These are phyloP conservation scores for Priocnemis perturbator DNA, from an alignment of 2,888 invertebrate species.

Conservation along the genomic window DNA sequence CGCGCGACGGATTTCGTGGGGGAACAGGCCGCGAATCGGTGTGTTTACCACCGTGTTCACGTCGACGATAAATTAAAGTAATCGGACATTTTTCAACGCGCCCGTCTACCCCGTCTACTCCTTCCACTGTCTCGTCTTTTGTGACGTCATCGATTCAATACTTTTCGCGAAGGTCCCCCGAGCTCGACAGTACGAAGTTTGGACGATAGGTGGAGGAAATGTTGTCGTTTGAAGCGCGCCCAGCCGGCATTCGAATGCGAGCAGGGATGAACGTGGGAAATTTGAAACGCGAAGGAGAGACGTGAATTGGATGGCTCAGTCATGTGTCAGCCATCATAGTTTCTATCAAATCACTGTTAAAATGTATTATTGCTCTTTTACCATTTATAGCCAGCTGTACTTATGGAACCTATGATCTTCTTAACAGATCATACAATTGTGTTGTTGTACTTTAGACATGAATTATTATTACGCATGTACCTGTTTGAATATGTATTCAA, in stretches of 20 bases:
- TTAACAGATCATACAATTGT: neutral
- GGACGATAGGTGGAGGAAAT: constrained; percentile 49
- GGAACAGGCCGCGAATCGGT: no score
- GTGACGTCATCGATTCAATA: constrained; percentile 75
- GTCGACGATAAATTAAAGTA: constrained; percentile 65
- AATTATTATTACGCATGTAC: no score
- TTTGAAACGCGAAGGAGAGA: constrained; percentile 18
- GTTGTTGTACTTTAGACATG: no score
- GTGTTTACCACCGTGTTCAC: constrained; percentile 58
- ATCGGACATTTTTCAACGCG: constrained; percentile 71
- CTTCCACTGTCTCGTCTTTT: constrained; percentile 70
- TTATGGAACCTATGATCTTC: neutral
- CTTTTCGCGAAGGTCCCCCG: constrained; percentile 65
- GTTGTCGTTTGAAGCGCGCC: constrained; percentile 1
- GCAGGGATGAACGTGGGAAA: constrained; percentile 19
- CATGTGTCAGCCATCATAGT: no score
- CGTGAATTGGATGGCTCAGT: no score
- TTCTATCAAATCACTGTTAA: no score
- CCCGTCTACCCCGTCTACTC: constrained; percentile 62
- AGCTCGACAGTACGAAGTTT: neutral
- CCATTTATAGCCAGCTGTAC: no score
- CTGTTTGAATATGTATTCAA: no score
- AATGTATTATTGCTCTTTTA: no score
- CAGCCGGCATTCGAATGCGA: neutral
- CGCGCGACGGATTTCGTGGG: no score